phyloP scores from a whole-genome alignment of 1,140 invertebrate genomes.

The Brachionus rubens region DNA sequence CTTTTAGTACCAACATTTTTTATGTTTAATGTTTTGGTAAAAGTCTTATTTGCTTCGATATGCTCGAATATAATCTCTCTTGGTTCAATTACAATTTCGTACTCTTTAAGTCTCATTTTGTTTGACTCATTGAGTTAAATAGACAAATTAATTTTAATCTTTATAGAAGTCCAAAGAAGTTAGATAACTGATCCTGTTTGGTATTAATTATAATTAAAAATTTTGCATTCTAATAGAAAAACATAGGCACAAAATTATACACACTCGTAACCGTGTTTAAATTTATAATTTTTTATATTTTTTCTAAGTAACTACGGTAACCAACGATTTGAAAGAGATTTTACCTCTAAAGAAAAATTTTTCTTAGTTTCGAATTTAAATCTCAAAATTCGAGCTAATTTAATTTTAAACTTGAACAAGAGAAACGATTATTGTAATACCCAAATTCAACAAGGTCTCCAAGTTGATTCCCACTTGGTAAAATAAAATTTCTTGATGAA shows the following conservation, averaged over 20 bases:
- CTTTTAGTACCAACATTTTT: conserved; percentile 46
- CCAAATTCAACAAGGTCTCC: too few relatives aligned
- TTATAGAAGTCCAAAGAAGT: too few relatives aligned
- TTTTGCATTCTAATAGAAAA: not conserved
- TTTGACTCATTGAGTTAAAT: not conserved
- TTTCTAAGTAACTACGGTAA: not conserved
- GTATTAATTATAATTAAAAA: not conserved
- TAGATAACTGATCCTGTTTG: not conserved
- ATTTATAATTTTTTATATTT: conserved; percentile 10
- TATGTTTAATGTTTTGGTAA: conserved; percentile 17
- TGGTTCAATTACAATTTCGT: conserved; percentile 43
- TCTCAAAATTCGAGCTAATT: too few relatives aligned
- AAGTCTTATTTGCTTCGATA: conserved; percentile 8
- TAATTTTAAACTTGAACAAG: too few relatives aligned
- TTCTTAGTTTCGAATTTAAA: too few relatives aligned
- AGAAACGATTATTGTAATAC: too few relatives aligned
- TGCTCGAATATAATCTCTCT: conserved; percentile 26
- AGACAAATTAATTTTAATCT: too few relatives aligned
- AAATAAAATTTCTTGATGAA: too few relatives aligned
- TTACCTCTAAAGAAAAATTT: not conserved
- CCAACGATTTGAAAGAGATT: not conserved
- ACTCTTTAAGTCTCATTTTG: conserved; percentile 43
- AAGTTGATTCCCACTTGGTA: too few relatives aligned
- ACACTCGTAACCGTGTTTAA: conserved; percentile 37
- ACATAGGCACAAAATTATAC: conserved; percentile 9